phyloP scores from a whole-genome alignment of 2,113 vertebrate genomes.

The Neofelis nebulosa region DNA sequence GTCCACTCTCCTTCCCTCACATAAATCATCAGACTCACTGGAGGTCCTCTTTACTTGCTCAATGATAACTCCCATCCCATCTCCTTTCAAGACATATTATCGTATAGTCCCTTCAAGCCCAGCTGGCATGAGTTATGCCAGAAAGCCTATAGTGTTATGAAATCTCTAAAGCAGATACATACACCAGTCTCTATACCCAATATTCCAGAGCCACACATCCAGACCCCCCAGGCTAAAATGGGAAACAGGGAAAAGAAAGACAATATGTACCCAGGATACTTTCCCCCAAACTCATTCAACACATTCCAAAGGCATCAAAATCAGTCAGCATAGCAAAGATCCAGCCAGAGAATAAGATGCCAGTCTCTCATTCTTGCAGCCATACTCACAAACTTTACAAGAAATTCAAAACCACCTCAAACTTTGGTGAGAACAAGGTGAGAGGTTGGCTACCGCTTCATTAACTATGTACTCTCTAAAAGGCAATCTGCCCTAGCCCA shows the following conservation, averaged over 20 bases:
- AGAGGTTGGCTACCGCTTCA: not conserved
- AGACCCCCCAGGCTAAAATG: not conserved
- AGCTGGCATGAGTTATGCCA: not conserved
- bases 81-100: not conserved
- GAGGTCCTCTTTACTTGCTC: not conserved
- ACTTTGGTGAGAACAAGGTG: not conserved
- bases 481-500: not conserved
- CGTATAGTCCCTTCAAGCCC: not conserved
- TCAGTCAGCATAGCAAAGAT: not conserved
- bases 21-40: not conserved
- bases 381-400: not conserved
- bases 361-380: not conserved
- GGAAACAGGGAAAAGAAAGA: constrained; percentile 12
- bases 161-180: not conserved
- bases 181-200: not conserved
- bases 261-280: not conserved
- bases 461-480: not conserved
- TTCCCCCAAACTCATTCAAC: not conserved
- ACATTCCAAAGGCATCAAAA: not conserved
- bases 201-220: not conserved
- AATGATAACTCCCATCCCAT: not conserved
- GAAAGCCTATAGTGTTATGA: not conserved
- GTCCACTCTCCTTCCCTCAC: not conserved
- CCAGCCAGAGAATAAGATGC: not conserved
- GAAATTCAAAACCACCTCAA: not conserved